These are phyloP conservation scores for Parapristionchus giblindavisi DNA, from an alignment of 2,888 invertebrate species.

Conservation along the genomic window DNA sequence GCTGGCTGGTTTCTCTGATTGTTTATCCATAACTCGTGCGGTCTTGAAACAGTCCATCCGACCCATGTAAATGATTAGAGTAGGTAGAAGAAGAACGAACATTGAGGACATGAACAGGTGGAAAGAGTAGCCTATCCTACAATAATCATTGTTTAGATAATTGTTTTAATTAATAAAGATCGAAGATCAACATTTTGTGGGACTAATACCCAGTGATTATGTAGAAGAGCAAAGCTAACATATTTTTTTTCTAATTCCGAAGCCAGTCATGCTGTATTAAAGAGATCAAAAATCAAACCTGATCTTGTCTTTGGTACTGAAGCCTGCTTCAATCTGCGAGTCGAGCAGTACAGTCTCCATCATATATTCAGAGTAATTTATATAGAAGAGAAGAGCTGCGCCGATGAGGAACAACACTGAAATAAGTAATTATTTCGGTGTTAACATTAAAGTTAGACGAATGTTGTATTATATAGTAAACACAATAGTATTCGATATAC, in stretches of 20 bases:
- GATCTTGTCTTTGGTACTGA: constrained; percentile 30
- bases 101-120: constrained; percentile 34
- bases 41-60: constrained; percentile 4
- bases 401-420: constrained; percentile 34
- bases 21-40: constrained; percentile 13
- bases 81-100: constrained; percentile 11
- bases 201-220: no score
- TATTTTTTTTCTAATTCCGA: background rate
- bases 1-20: background rate
- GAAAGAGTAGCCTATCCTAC: constrained; percentile 34
- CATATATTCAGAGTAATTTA: constrained; percentile 36
- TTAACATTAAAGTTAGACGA: background rate
- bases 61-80: constrained; percentile 8
- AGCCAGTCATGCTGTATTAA: no score
- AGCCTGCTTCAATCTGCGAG: constrained; percentile 31
- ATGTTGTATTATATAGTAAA: background rate
- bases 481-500: no score
- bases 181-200: no score
- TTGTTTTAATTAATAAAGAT: background rate
- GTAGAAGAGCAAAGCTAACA: no score
- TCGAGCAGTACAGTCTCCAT: constrained; percentile 29
- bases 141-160: background rate
- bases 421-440: background rate
- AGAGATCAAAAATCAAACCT: background rate
- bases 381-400: constrained; percentile 19